Base-by-base conservation (phyloP, 2,113 vertebrate species). In the Pundamilia nyererei region DNA sequence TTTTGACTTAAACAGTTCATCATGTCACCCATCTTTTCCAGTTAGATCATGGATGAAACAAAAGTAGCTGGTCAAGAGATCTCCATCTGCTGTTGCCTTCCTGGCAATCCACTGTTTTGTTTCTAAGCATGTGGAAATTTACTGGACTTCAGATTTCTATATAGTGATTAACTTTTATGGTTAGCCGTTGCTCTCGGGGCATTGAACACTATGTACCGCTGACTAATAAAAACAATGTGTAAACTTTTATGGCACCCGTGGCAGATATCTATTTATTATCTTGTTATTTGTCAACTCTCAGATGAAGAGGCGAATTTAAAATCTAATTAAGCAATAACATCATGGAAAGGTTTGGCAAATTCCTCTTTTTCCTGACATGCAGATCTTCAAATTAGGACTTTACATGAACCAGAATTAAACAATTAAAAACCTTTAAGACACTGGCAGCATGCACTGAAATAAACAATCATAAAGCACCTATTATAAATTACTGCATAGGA, bases 161-260 rank as follows among this genome's bases (percentile, higher is more conserved):
- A 96, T 95, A 96, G 96, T 96, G 95, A 96, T 96, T 96, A 97
- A 96, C 96, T 96, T 97, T 97, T 97, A 97, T 97, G 96, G 95
- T 94, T 89, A 85, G 92, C 96, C 94, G 96, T 96, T 94, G 95
- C 95, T 96, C 92, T 94, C 92, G 93, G 89, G 68, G 93, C 95
- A 95, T 96, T 95, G 95, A 95, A 96, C 96, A 94, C 94, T 95
- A 95, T 95, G 95, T 96, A 96, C 95, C 89, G 87, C 93, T 88
- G 93, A 92, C 95, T 91, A 96, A 96, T 96, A 96, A 97, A 97
- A 96, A 97, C 96, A 96, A 96, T 95, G 94, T 91, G 96, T 97
- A 95, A 96, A 96, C 93, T 94, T 97, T 97, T 97, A 97, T 97
- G 94, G 94, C 86, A 51, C 84, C 92, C 90, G 65, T 91, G 94